phyloP scores from a whole-genome alignment of 1,140 invertebrate genomes.

The Drosophila pallidifrons region DNA sequence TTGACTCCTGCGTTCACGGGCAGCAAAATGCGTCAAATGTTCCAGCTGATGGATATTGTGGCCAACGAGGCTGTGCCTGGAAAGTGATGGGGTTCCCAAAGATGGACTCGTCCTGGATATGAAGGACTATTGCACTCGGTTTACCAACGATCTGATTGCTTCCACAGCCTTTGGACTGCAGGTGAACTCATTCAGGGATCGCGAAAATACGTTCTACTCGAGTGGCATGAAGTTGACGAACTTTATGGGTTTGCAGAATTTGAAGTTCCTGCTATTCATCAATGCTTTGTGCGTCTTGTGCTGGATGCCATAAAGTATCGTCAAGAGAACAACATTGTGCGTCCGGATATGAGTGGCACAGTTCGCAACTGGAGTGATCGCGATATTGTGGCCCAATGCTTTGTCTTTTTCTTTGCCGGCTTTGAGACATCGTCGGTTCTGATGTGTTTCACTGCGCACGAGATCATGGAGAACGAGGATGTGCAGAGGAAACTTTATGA shows the following conservation, averaged over 20 bases:
- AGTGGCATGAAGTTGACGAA: no score
- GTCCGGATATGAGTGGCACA: no score
- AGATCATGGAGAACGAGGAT: conserved; percentile 87
- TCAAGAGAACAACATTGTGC: conserved; percentile 84
- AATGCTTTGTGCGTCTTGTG: conserved; percentile 84
- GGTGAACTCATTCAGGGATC: conserved; percentile 86
- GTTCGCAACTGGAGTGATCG: conserved; percentile 86
- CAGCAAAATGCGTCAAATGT: conserved; percentile 86
- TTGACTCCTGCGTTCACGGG: conserved; percentile 85
- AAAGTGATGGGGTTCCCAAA: conserved; percentile 35
- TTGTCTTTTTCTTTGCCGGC: conserved; percentile 88
- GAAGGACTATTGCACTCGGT: conserved; percentile 86
- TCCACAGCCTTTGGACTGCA: conserved; percentile 87
- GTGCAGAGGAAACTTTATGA: conserved; percentile 87
- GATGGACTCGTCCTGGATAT: conserved; percentile 84
- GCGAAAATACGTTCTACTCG: conserved; percentile 86
- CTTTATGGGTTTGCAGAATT: no score
- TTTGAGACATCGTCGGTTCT: conserved; percentile 88
- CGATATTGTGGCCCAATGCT: conserved; percentile 88
- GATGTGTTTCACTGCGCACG: conserved; percentile 86
- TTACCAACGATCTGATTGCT: conserved; percentile 88
- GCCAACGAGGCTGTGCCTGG: conserved; percentile 72
- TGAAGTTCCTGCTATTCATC: no score
- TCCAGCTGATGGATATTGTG: conserved; percentile 83
- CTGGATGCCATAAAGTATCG: conserved; percentile 85